phyloP scores from a whole-genome alignment of 1,140 invertebrate genomes.

The Neodiprion fabricii region DNA sequence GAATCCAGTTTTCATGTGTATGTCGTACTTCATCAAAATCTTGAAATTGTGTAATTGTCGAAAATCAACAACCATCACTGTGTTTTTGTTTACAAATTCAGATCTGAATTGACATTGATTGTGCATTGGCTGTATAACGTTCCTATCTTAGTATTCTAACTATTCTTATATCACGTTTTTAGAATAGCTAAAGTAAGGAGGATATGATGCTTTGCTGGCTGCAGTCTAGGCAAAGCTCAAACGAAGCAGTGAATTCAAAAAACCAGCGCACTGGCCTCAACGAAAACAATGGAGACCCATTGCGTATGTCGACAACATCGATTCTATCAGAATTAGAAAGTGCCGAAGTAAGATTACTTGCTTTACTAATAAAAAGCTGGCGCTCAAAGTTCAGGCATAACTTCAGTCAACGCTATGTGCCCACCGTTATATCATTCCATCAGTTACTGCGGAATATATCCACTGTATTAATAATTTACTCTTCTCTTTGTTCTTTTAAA shows the following conservation, averaged over 20 bases:
- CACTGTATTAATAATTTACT: not conserved
- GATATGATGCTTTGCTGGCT: slow-evolving; percentile 3
- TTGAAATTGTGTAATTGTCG: too few species aligned
- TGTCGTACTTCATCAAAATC: too few species aligned
- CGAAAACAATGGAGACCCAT: slow-evolving; percentile 39
- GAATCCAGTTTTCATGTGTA: too few species aligned
- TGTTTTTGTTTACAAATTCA: too few species aligned
- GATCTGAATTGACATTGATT: too few species aligned
- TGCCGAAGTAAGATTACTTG: slow-evolving; percentile 47
- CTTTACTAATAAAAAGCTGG: slow-evolving; percentile 8
- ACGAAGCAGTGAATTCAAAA: slow-evolving; percentile 45
- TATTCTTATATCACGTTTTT: not conserved
- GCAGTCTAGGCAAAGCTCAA: slow-evolving; percentile 41
- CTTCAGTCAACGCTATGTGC: not conserved
- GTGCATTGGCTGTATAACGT: too few species aligned
- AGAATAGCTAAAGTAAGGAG: not conserved
- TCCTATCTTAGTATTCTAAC: too few species aligned
- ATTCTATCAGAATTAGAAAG: slow-evolving; percentile 54
- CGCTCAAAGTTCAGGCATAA: not conserved
- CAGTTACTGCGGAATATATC: too few species aligned
- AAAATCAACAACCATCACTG: too few species aligned
- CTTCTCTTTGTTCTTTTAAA: slow-evolving; percentile 28
- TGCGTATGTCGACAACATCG: slow-evolving; percentile 43
- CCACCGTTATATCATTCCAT: too few species aligned
- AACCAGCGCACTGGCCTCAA: slow-evolving; percentile 31